A percentile compares a stretch with the other conserved stretches of the same genome.
These are phyloP conservation scores for Anthoscopus minutus DNA, from an alignment of 2,113 vertebrate genomes.

Conservation along the genomic window DNA sequence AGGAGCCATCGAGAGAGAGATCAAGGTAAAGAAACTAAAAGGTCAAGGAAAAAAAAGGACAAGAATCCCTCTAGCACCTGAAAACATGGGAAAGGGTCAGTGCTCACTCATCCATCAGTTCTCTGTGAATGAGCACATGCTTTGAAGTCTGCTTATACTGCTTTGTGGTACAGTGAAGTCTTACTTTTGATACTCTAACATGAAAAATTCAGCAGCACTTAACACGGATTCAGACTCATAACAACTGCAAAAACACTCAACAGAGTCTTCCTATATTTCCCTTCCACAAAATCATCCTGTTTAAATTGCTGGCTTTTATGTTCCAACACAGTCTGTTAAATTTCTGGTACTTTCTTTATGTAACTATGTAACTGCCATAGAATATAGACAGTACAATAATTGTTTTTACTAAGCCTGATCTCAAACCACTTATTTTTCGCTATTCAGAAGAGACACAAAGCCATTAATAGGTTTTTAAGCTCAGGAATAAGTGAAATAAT, in stretches of 20 bases:
- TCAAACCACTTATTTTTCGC: neutral
- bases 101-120: neutral
- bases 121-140: neutral
- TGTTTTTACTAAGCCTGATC: neutral
- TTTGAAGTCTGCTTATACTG: neutral
- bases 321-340: neutral
- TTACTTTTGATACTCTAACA: neutral
- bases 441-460: neutral
- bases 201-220: neutral
- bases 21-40: neutral
- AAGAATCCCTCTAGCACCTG: neutral
- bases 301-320: neutral
- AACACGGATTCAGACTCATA: neutral
- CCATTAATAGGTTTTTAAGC: neutral
- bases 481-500: neutral
- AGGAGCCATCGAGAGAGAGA: neutral
- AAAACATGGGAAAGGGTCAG: neutral
- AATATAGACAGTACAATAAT: neutral
- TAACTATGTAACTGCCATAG: neutral
- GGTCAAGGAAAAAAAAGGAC: neutral
- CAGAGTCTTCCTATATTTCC: neutral
- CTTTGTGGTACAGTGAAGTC: neutral
- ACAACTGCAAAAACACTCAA: neutral
- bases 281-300: neutral
- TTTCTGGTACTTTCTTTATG: neutral